Conservation (phyloP, 2,113 vertebrate species). For the Passerina amoena region DNA sequence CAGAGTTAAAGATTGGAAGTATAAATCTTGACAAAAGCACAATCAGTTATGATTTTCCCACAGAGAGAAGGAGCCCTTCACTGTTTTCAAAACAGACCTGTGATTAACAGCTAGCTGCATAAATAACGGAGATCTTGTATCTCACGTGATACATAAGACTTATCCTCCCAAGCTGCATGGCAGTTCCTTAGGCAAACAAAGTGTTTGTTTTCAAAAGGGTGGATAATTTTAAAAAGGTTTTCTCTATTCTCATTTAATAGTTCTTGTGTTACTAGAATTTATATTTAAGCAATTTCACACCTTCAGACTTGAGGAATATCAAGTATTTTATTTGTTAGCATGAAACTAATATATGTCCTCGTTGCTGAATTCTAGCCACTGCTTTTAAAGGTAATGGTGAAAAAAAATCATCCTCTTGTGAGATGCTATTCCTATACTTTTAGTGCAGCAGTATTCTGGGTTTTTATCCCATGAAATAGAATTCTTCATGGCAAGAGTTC, state of each 20-base stretch:
- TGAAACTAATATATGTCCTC: not conserved
- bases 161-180: not conserved
- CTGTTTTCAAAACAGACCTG: conserved; percentile 26
- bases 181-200: not conserved
- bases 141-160: not conserved
- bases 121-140: conserved; percentile 15
- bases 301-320: not conserved
- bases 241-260: not conserved
- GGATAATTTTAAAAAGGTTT: not conserved
- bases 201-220: not conserved
- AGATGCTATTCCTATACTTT: not conserved
- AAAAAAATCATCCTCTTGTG: not conserved
- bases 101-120: conserved; percentile 22
- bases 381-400: not conserved
- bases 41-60: not conserved
- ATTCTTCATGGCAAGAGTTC: not conserved
- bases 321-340: not conserved
- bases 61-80: not conserved
- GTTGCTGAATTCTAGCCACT: not conserved
- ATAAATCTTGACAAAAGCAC: conserved; percentile 16
- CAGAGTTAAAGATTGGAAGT: not conserved
- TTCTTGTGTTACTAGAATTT: not conserved
- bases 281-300: not conserved
- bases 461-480: not conserved
- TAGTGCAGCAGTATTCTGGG: not conserved